These are phyloP conservation scores for Drosophila helvetica DNA, from an alignment of 2,888 invertebrate genomes.

Conservation along the genomic window DNA sequence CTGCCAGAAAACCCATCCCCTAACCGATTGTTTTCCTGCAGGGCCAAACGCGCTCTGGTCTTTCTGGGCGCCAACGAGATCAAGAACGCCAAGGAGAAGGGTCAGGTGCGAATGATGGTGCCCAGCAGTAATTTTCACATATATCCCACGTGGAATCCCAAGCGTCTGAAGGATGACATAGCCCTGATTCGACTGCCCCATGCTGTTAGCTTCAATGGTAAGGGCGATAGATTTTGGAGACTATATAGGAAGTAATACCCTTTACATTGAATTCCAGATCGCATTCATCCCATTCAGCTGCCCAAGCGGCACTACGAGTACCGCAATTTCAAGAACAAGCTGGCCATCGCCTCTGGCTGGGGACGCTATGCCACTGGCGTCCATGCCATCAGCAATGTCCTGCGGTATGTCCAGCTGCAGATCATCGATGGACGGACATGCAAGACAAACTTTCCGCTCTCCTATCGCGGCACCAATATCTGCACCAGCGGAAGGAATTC, in stretches of 20 bases:
- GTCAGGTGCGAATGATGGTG: conserved; percentile 83
- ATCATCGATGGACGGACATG: conserved; percentile 83
- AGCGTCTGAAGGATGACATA: conserved; percentile 81
- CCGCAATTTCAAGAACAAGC: conserved; percentile 80
- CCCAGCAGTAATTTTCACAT: conserved; percentile 79
- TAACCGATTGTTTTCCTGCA: conserved; percentile 33
- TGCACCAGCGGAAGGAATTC: conserved; percentile 83
- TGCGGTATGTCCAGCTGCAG: conserved; percentile 83
- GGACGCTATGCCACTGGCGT: conserved; percentile 83
- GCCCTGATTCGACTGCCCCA: conserved; percentile 80
- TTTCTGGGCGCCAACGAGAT: conserved; percentile 83
- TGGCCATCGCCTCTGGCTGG: conserved; percentile 85
- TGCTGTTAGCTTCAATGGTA: conserved; percentile 80
- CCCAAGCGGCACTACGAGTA: conserved; percentile 81
- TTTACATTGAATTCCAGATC: conserved; percentile 69
- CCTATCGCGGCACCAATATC: conserved; percentile 83
- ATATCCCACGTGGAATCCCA: conserved; percentile 82
- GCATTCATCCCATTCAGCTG: conserved; percentile 83
- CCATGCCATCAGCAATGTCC: conserved; percentile 82
- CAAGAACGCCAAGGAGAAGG: conserved; percentile 80
- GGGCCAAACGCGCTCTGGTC: conserved; percentile 81
- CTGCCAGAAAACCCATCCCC: not conserved
- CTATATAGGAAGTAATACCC: not conserved
- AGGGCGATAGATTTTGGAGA: not conserved
- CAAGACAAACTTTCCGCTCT: conserved; percentile 82